phyloP scores from a whole-genome alignment of 2,888 invertebrate species.

The Macrosoma leucophasiata region DNA sequence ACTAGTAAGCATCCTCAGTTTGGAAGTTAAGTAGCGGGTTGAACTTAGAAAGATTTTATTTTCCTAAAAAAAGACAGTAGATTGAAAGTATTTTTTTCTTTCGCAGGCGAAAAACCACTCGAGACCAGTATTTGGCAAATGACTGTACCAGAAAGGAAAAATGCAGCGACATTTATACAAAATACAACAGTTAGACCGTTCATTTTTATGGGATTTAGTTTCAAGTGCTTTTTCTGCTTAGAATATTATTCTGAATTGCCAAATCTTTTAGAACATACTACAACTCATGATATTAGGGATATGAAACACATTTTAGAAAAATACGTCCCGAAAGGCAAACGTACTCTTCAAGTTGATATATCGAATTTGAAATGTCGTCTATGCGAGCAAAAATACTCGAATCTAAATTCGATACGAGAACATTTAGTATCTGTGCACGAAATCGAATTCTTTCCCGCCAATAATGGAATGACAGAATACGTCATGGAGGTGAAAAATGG shows the following conservation, averaged over 20 bases:
- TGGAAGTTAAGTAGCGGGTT: too few relatives aligned
- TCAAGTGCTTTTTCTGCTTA: slow-evolving; percentile 48
- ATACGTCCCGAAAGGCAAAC: slow-evolving; percentile 38
- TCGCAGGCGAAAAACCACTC: slow-evolving; percentile 23
- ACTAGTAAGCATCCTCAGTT: too few relatives aligned
- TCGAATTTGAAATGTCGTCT: slow-evolving; percentile 40
- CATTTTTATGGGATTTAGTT: slow-evolving; percentile 44
- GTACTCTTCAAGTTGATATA: slow-evolving; percentile 43
- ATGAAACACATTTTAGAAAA: slow-evolving; percentile 31
- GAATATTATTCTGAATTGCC: slow-evolving; percentile 37
- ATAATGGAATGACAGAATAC: slow-evolving; percentile 48
- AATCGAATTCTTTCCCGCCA: slow-evolving; percentile 32
- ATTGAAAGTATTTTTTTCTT: slow-evolving; percentile 25
- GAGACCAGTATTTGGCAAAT: slow-evolving; percentile 49
- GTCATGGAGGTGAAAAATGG: slow-evolving; percentile 36
- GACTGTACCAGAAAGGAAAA: slow-evolving; percentile 40
- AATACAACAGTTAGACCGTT: slow-evolving; percentile 47
- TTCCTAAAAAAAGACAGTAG: too few relatives aligned
- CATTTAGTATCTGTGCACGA: slow-evolving; percentile 38
- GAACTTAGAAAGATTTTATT: too few relatives aligned
- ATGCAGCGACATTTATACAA: slow-evolving; percentile 43
- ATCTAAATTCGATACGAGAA: slow-evolving; percentile 31
- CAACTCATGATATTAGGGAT: slow-evolving; percentile 30
- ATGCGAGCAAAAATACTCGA: slow-evolving; percentile 29
- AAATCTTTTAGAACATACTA: slow-evolving; percentile 37